Evolutionary conservation across 2,888 invertebrate species (phyloP).

Genomic region (Acronicta psi): DNA sequence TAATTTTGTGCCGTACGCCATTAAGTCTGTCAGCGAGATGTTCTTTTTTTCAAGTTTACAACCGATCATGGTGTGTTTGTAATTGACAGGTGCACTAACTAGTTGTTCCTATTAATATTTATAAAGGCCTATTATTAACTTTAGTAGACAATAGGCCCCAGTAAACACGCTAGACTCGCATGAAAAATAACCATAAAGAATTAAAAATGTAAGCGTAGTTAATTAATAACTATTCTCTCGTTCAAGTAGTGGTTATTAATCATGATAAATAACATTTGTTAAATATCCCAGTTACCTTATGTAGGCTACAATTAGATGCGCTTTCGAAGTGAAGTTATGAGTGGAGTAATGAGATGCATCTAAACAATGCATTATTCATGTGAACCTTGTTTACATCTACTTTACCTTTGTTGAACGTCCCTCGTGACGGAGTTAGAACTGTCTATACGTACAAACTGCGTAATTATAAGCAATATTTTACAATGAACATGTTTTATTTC

Average conservation of each 20-base stretch:
- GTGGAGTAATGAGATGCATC: constrained; percentile 63
- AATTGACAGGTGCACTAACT: constrained; percentile 54
- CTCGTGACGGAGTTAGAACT: constrained; percentile 15
- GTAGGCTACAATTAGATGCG: constrained; percentile 69
- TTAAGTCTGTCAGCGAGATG: constrained; percentile 44
- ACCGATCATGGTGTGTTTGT: constrained; percentile 46
- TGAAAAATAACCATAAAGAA: constrained; percentile 21
- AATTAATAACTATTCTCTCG: constrained; percentile 31
- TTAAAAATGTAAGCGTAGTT: constrained; percentile 14
- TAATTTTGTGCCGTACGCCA: constrained; percentile 49
- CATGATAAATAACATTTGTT: constrained; percentile 54
- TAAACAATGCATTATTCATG: constrained; percentile 73
- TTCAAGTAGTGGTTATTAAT: constrained; percentile 44
- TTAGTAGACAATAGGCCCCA: constrained; percentile 39
- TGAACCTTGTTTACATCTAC: constrained; percentile 63
- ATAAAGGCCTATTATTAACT: constrained; percentile 42
- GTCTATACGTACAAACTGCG: constrained; percentile 6
- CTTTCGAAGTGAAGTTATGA: constrained; percentile 71
- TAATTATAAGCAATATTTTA: constrained; percentile 7
- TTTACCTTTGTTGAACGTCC: constrained; percentile 58
- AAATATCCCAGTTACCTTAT: constrained; percentile 42
- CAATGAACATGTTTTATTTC: constrained; percentile 9
- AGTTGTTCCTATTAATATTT: constrained; percentile 50
- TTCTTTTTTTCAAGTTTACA: constrained; percentile 50
- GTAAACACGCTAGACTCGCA: constrained; percentile 11